phyloP scores from a whole-genome alignment of 92 coral and sea anemone genomes.

The Actinernus sp. region DNA sequence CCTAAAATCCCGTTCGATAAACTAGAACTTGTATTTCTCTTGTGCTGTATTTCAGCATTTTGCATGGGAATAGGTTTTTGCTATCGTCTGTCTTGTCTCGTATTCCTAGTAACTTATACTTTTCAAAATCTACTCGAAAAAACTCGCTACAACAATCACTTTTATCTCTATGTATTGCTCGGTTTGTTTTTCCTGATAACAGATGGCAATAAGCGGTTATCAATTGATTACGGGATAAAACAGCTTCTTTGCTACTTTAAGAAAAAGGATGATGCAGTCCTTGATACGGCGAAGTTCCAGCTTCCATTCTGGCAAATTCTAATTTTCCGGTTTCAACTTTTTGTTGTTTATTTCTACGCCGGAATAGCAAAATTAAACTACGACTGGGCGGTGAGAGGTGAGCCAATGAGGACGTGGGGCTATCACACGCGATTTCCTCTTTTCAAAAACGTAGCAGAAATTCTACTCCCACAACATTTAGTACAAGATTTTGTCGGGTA shows the following conservation, averaged over 20 bases:
- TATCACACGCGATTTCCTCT: slow-evolving; percentile 10
- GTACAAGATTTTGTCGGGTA: slow-evolving; percentile 41
- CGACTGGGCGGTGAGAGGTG: slow-evolving; percentile 51
- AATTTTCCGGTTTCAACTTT: slow-evolving; percentile 55
- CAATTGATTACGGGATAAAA: slow-evolving; percentile 31
- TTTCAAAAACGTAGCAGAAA: slow-evolving; percentile 14
- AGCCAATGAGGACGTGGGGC: slow-evolving; percentile 69
- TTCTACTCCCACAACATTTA: slow-evolving; percentile 23
- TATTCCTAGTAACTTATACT: slow-evolving; percentile 45
- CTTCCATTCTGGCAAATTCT: slow-evolving; percentile 61
- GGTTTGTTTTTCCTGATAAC: slow-evolving; percentile 44
- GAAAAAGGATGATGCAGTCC: background rate
- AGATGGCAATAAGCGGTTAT: slow-evolving; percentile 37
- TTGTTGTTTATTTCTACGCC: slow-evolving; percentile 55
- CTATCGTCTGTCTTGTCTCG: slow-evolving; percentile 57
- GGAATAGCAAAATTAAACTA: slow-evolving; percentile 69
- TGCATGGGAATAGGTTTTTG: slow-evolving; percentile 52
- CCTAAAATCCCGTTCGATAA: slow-evolving; percentile 21
- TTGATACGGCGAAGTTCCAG: background rate
- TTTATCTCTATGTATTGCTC: slow-evolving; percentile 41
- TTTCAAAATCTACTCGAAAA: slow-evolving; percentile 51
- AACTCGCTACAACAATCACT: slow-evolving; percentile 65
- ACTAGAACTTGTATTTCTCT: slow-evolving; percentile 9
- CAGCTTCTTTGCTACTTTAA: background rate
- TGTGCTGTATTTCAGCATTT: slow-evolving; percentile 41